These are phyloP conservation scores for Crioceris asparagi DNA, from an alignment of 2,888 invertebrate species.

Conservation along the genomic window DNA sequence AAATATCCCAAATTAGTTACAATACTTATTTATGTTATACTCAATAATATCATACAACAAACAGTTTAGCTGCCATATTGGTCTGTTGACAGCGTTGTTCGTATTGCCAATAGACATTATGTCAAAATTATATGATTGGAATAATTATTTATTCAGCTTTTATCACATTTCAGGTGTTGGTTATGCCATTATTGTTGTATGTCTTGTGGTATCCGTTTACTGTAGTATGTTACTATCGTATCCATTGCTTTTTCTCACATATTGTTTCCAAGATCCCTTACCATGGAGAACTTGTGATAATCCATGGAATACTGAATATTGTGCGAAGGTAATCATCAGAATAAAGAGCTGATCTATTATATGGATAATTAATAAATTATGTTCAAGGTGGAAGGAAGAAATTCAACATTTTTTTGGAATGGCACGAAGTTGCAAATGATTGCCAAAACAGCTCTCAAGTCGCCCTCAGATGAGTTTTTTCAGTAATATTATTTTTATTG, in stretches of 20 bases:
- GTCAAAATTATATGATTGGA: no score
- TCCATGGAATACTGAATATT: slow-evolving; percentile 71
- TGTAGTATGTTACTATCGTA: slow-evolving; percentile 80
- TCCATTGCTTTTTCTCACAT: slow-evolving; percentile 69
- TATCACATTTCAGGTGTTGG: slow-evolving; percentile 70
- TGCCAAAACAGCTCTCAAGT: slow-evolving; percentile 35
- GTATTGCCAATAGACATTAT: no score
- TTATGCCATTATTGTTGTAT: slow-evolving; percentile 69
- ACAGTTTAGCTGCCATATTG: no score
- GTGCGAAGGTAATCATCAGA: slow-evolving; percentile 57
- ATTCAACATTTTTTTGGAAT: no score
- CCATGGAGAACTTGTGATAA: slow-evolving; percentile 73
- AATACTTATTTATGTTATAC: no score
- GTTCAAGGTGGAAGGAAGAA: slow-evolving; percentile 3
- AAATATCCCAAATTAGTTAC: no score
- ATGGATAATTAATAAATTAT: slow-evolving; percentile 4
- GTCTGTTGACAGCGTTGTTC: no score
- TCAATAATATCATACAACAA: no score
- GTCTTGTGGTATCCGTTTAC: slow-evolving; percentile 70
- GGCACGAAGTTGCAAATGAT: neutral
- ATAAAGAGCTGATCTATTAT: neutral
- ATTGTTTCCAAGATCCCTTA: slow-evolving; percentile 53
- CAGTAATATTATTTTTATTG: no score
- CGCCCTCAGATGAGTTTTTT: slow-evolving; percentile 75
- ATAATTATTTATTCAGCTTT: no score